Base-by-base conservation (phyloP, 2,113 vertebrate genomes). In the Cheirogaleus medius region DNA sequence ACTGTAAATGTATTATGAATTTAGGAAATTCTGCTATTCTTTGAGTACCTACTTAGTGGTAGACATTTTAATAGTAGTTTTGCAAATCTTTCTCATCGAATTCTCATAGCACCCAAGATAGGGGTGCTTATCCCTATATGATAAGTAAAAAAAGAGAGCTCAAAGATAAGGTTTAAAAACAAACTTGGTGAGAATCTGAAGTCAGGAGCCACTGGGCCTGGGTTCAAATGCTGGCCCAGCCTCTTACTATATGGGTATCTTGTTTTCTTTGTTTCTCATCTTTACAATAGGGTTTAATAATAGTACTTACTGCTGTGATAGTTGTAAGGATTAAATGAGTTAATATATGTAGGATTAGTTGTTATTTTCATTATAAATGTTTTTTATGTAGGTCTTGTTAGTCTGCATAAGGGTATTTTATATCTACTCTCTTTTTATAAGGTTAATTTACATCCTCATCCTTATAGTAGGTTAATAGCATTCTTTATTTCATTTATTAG, bases 401-500 rank as follows among this genome's bases (percentile, higher is more conserved):
- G 58, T 91, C 42, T 66, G 23, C 11, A 8, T 69, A 90, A 77
- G 71, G 29, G n/a, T 76, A 42, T 83, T 83, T 88, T 83, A 32
- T 39, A 11, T 77, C 60, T 89, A 5, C 6, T 60, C 21, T 68
- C 3, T 88, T 69, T 92, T 69, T 52, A 23, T 76, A 71, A 85
- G n/a, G 52, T 69, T 63, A 60, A 15, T 37, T 93, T 20, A 71
- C 18, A 60, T 68, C 54, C 11, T 82, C 8, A 12, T 69, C 52
- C 78, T 93, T 90, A 78, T 71, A 71, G 87, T 66, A 91, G 54
- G 63, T 81, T 78, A 66, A 39, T 81, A 74, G 44, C n/a, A 66
- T 68, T 74, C 66, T 93, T 95, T 78, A 77, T 87, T 87, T 96
- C 1, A 78, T 92, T 94, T 93, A 77, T 81, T 69, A 56, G 37